Evolutionary conservation across 2,888 invertebrate species (phyloP).

Genomic region (Drosophila imparisetae): DNA sequence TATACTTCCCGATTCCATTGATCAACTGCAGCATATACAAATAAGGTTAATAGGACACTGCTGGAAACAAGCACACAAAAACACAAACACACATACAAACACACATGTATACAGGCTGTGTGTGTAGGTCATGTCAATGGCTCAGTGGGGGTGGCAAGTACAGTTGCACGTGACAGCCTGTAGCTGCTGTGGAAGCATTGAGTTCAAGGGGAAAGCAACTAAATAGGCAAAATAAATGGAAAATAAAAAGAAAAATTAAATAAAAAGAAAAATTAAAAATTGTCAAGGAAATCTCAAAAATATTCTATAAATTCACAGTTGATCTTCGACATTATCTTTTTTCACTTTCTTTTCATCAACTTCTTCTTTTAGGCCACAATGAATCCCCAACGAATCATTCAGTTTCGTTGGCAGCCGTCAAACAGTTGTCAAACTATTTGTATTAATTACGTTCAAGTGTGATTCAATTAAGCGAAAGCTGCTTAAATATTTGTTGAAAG

Average conservation of each 20-base stretch:
- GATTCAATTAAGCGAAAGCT: slow-evolving; percentile 1
- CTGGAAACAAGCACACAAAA: slow-evolving; percentile 33
- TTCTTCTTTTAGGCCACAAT: neutral
- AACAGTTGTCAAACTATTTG: slow-evolving; percentile 7
- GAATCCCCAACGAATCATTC: neutral
- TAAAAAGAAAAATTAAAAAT: neutral
- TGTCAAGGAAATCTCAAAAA: neutral
- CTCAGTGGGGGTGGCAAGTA: slow-evolving; percentile 21
- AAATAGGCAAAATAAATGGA: neutral
- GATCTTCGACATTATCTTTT: neutral
- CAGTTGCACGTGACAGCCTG: slow-evolving; percentile 41
- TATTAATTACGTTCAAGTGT: neutral
- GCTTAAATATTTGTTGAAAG: neutral
- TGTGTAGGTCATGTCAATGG: slow-evolving; percentile 51
- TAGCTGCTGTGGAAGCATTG: slow-evolving; percentile 15
- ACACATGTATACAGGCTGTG: neutral
- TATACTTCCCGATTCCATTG: slow-evolving; percentile 39
- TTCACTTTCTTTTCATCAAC: fast-evolving
- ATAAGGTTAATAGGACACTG: slow-evolving; percentile 54
- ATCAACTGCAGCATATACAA: slow-evolving; percentile 37
- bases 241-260: neutral
- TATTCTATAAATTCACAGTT: fast-evolving
- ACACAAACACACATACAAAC: neutral
- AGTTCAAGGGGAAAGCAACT: neutral
- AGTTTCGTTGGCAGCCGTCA: neutral